A percentile compares a stretch with the other conserved stretches of the same genome.
Evolutionary conservation across 2,113 vertebrate genomes (phyloP).

Genomic region (Pipa parva): DNA sequence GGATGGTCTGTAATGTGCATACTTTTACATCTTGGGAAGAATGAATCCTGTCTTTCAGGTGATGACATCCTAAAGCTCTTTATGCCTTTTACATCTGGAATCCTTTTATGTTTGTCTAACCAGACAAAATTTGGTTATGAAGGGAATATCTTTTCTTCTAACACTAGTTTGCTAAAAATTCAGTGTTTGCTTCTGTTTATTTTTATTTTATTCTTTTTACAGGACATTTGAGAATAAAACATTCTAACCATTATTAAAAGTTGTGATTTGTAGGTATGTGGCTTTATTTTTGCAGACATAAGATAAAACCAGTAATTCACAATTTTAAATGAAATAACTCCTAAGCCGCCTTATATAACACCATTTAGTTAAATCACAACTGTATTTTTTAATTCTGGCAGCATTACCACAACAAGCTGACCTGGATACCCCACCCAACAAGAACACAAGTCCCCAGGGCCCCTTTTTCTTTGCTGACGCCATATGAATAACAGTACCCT

Average conservation of each 20-base stretch:
- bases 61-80: slow-evolving; percentile 3
- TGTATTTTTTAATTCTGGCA: not conserved
- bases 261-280: not conserved
- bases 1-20: not conserved
- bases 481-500: slow-evolving; percentile 28
- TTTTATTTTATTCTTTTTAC: too few species aligned
- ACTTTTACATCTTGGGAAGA: not conserved
- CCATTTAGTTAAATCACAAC: not conserved
- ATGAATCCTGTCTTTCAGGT: not conserved
- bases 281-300: not conserved
- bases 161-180: not conserved
- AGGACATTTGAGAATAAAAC: too few species aligned
- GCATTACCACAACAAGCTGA: not conserved
- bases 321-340: not conserved
- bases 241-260: not conserved
- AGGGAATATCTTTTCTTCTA: not conserved
- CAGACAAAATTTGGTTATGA: not conserved
- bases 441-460: slow-evolving; percentile 11
- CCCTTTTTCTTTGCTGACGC: not conserved
- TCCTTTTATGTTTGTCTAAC: slow-evolving; percentile 9
- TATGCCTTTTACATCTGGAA: slow-evolving; percentile 1
- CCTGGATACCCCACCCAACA: slow-evolving; percentile 4
- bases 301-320: not conserved
- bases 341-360: not conserved
- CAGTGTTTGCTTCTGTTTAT: not conserved